These are phyloP conservation scores for Butorides virescens DNA, from an alignment of 2,113 vertebrate species.

Conservation along the genomic window DNA sequence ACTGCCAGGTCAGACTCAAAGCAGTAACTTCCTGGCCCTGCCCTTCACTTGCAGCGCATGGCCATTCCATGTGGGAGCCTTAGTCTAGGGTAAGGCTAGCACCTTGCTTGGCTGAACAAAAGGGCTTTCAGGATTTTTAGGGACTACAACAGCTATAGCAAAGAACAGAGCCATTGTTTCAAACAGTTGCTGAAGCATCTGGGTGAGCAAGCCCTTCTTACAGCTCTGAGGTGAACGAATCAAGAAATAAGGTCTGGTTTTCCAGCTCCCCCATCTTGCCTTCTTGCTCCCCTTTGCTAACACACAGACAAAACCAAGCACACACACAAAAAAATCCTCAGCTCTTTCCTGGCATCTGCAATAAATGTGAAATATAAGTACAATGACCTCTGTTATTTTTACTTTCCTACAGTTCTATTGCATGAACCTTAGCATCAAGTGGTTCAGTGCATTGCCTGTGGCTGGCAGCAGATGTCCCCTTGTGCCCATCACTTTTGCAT, in stretches of 20 bases:
- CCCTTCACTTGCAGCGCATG: fast-evolving
- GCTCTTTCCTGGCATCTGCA: neutral
- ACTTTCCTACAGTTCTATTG: neutral
- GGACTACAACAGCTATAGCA: neutral
- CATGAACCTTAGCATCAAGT: neutral
- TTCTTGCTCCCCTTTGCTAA: neutral
- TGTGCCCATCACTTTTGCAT: neutral
- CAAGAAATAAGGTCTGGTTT: neutral
- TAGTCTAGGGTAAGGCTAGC: neutral
- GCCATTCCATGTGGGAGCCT: neutral
- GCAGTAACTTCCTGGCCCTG: neutral
- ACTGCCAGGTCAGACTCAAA: neutral
- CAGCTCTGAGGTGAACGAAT: neutral
- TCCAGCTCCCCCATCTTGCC: neutral
- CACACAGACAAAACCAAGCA: neutral
- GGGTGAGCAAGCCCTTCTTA: neutral
- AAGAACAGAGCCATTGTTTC: neutral
- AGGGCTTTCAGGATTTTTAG: neutral
- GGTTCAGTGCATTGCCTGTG: neutral
- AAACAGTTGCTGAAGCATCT: neutral
- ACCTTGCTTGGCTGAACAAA: neutral
- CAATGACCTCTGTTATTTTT: neutral
- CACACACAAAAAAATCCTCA: neutral
- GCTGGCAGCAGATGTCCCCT: conserved; percentile 15
- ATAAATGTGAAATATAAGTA: neutral